A percentile compares a stretch with the other conserved stretches of the same genome.
phyloP scores from a whole-genome alignment of 2,888 invertebrate species.

The Clanis bilineata region DNA sequence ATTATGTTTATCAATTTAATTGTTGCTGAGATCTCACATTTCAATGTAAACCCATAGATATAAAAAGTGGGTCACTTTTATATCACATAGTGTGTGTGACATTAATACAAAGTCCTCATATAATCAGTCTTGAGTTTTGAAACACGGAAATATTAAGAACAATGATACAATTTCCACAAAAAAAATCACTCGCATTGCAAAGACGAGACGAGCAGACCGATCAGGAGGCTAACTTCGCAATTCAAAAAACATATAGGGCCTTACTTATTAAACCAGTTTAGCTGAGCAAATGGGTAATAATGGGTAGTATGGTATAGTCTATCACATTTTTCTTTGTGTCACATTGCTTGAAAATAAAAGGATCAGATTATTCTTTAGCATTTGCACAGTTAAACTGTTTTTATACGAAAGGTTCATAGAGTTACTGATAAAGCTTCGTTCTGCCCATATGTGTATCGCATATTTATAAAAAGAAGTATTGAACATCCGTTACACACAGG shows the following conservation, averaged over 20 bases:
- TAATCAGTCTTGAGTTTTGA: slow-evolving; percentile 15
- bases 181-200: slow-evolving; percentile 61
- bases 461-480: slow-evolving; percentile 51
- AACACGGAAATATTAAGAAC: slow-evolving; percentile 33
- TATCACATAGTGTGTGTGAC: neutral
- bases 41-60: neutral
- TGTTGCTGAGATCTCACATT: neutral
- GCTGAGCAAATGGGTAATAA: too few relatives aligned
- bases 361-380: too few relatives aligned
- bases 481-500: slow-evolving; percentile 75
- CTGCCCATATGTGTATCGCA: slow-evolving; percentile 30
- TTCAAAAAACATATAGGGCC: slow-evolving; percentile 12
- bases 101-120: slow-evolving; percentile 5
- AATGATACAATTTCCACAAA: slow-evolving; percentile 40
- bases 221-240: slow-evolving; percentile 32
- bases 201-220: slow-evolving; percentile 19
- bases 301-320: too few relatives aligned
- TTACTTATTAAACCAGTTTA: too few relatives aligned
- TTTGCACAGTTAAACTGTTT: too few relatives aligned
- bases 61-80: slow-evolving; percentile 1
- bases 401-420: too few relatives aligned
- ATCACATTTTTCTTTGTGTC: too few relatives aligned
- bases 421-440: slow-evolving; percentile 35
- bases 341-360: too few relatives aligned
- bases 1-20: neutral